Percentiles rank a stretch among this genome's conserved stretches.
phyloP scores from a whole-genome alignment of 2,888 invertebrate genomes.

The Caenorhabditis sp. region DNA sequence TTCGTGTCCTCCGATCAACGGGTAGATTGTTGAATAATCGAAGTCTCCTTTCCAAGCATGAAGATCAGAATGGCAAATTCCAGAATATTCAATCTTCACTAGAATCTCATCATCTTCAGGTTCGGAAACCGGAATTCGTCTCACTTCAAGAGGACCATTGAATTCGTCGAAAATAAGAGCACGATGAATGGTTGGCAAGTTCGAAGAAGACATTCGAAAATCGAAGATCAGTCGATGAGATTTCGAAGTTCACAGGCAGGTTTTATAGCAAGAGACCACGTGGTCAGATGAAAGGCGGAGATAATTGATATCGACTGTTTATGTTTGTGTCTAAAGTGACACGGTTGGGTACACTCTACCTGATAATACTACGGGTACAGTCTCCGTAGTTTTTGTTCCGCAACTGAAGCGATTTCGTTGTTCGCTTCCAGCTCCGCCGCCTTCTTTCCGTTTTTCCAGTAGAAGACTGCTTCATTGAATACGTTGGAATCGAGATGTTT shows the following conservation, averaged over 20 bases:
- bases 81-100: conserved; percentile 67
- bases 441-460: too few species aligned
- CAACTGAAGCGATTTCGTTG: too few species aligned
- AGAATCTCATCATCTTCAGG: conserved; percentile 67
- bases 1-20: conserved; percentile 73
- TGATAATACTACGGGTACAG: conserved; percentile 42
- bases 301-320: not conserved
- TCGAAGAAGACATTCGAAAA: conserved; percentile 7
- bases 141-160: conserved; percentile 53
- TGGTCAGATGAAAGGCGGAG: conserved; percentile 11
- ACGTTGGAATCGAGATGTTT: too few species aligned
- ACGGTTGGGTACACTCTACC: conserved; percentile 12
- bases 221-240: not conserved
- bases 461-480: too few species aligned
- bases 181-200: conserved; percentile 52
- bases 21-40: conserved; percentile 28
- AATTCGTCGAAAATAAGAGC: conserved; percentile 57
- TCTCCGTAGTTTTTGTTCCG: conserved; percentile 17
- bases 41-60: conserved; percentile 65
- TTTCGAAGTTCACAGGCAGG: conserved; percentile 8
- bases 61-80: conserved; percentile 73
- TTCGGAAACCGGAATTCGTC: conserved; percentile 53
- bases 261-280: conserved; percentile 15
- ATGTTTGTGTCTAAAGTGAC: conserved; percentile 9
- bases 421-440: too few species aligned